Conservation (phyloP, 2,888 invertebrate genomes). For the Stenodera caucasica region DNA sequence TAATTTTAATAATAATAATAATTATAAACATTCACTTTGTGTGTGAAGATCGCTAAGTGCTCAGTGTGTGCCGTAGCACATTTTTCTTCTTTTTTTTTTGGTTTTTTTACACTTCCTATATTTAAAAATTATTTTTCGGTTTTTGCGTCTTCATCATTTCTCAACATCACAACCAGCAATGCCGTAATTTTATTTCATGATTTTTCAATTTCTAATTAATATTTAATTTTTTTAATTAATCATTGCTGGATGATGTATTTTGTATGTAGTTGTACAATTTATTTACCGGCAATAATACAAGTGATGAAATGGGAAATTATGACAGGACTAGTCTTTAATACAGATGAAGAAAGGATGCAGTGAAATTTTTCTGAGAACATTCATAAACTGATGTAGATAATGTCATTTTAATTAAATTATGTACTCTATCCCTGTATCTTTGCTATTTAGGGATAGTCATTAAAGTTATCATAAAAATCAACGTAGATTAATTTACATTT, state of each 20-base stretch:
- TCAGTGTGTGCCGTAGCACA: constrained; percentile 39
- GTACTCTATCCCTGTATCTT: constrained; percentile 42
- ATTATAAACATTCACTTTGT: constrained; percentile 29
- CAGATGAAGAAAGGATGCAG: constrained; percentile 21
- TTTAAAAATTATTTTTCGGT: neutral
- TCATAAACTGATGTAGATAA: constrained; percentile 46
- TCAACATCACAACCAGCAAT: constrained; percentile 2
- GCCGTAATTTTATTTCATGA: neutral
- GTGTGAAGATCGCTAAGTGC: constrained; percentile 40
- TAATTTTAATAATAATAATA: constrained; percentile 1
- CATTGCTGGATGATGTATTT: constrained; percentile 38
- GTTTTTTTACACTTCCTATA: constrained; percentile 1
- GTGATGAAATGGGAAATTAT: constrained; percentile 34
- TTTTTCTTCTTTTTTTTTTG: neutral
- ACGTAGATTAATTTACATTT: constrained; percentile 69
- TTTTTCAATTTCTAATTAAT: constrained; percentile 26
- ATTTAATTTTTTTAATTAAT: constrained; percentile 31
- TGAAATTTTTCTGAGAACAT: constrained; percentile 17
- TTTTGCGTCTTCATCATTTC: neutral
- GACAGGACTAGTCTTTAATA: constrained; percentile 43
- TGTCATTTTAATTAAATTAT: constrained; percentile 42
- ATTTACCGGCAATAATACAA: constrained; percentile 45
- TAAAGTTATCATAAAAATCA: constrained; percentile 41
- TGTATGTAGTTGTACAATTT: constrained; percentile 43
- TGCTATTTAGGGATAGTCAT: constrained; percentile 43